These are phyloP conservation scores for Acanthococcus lagerstroemiae DNA, from an alignment of 2,888 invertebrate genomes.

Conservation along the genomic window DNA sequence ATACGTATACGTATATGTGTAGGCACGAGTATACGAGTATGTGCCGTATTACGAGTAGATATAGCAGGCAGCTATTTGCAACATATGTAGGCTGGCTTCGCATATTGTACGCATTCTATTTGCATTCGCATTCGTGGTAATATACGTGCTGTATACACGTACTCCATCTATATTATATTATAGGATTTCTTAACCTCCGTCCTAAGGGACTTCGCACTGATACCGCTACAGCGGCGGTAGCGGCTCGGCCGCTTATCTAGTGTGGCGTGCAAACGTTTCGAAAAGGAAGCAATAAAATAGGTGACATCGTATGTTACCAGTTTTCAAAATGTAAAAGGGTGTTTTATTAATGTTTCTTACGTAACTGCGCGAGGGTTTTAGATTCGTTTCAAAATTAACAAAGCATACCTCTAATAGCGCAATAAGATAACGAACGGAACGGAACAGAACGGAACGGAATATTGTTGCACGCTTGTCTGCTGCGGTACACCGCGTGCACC, in stretches of 20 bases:
- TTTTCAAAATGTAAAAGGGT: conserved; percentile 21
- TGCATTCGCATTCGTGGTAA: no score
- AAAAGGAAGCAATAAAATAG: conserved; percentile 27
- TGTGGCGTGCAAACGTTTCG: not conserved
- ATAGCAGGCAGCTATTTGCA: no score
- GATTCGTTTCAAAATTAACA: not conserved
- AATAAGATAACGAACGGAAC: not conserved
- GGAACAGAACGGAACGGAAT: no score
- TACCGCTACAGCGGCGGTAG: no score
- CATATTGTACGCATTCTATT: no score
- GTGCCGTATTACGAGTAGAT: no score
- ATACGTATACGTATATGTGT: no score
- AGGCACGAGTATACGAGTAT: no score
- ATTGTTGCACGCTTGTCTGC: not conserved
- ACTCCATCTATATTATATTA: not conserved
- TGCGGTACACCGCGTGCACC: not conserved
- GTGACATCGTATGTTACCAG: conserved; percentile 29
- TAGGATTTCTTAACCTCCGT: not conserved
- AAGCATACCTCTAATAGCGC: not conserved
- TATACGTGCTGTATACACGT: not conserved
- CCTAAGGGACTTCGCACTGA: conserved; percentile 13
- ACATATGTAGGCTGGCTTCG: no score
- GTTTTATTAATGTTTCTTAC: conserved; percentile 21
- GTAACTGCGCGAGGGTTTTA: not conserved
- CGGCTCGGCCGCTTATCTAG: not conserved